Percentiles rank a stretch among this genome's conserved stretches.
Evolutionary conservation across 2,113 vertebrate species (phyloP).

Genomic region (Triplophysa siluroides): DNA sequence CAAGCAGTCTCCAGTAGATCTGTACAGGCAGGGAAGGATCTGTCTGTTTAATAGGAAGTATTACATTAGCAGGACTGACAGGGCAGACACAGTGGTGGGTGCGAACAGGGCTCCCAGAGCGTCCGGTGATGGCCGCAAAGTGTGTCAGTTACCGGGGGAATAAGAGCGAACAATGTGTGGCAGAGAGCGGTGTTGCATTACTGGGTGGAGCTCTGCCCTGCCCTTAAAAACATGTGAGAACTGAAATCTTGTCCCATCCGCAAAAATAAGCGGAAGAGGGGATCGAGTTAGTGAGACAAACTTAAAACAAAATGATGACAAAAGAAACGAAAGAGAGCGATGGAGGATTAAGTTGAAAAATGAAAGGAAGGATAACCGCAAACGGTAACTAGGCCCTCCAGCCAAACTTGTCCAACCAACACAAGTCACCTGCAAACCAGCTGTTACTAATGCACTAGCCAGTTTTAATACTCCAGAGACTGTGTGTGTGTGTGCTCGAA

Average conservation of each 20-base stretch:
- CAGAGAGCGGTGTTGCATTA: conserved; percentile 62
- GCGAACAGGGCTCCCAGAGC: conserved; percentile 21
- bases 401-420: conserved; percentile 18
- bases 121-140: conserved; percentile 59
- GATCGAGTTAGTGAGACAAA: conserved; percentile 27
- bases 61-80: conserved; percentile 67
- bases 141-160: conserved; percentile 65
- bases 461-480: conserved; percentile 7
- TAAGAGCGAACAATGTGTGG: conserved; percentile 53
- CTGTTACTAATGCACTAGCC: conserved; percentile 57
- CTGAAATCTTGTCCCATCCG: conserved; percentile 69
- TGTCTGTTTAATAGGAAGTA: conserved; percentile 55
- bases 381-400: conserved; percentile 30
- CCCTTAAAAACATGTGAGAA: conserved; percentile 76
- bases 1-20: conserved; percentile 68
- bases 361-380: conserved; percentile 29
- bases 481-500: conserved; percentile 27
- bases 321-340: conserved; percentile 57
- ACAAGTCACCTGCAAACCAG: conserved; percentile 57
- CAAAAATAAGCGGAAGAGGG: conserved; percentile 64
- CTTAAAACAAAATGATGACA: conserved; percentile 42
- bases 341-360: conserved; percentile 29
- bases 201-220: conserved; percentile 60
- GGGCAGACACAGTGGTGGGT: conserved; percentile 54
- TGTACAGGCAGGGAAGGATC: conserved; percentile 52